Conservation (phyloP, 2,797 vertebrate species). For the Anabacerthia variegaticeps region DNA sequence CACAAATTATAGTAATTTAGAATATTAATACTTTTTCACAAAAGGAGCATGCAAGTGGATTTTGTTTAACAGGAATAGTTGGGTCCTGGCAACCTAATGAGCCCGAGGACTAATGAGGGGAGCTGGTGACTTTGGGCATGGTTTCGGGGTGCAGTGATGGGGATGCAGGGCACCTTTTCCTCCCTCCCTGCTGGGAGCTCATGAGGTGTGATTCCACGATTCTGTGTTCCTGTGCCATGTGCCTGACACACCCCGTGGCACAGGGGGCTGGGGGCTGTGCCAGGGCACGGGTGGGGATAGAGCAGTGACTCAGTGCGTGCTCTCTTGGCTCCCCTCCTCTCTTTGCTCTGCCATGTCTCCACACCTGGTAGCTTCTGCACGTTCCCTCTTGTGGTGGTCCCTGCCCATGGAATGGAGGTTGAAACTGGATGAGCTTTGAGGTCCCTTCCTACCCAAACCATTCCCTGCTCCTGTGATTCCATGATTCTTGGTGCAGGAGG, state of each 20-base stretch:
- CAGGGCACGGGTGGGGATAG: too few relatives aligned
- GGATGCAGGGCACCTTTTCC: neutral
- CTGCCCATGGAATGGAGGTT: neutral
- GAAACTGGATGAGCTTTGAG: neutral
- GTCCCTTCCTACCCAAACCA: neutral
- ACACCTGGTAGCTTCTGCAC: too few relatives aligned
- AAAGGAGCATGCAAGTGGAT: neutral
- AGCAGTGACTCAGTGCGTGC: too few relatives aligned
- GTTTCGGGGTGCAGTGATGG: neutral
- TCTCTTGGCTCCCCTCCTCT: too few relatives aligned
- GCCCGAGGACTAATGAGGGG: neutral
- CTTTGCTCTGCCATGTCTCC: too few relatives aligned
- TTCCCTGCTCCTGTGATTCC: neutral
- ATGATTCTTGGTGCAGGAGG: neutral
- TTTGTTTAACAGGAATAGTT: neutral
- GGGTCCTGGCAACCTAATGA: neutral
- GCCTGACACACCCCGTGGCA: too few relatives aligned
- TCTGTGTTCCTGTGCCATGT: neutral
- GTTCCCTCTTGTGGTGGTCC: neutral
- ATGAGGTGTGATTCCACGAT: neutral
- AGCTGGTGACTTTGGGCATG: neutral
- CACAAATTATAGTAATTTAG: constrained; percentile 42
- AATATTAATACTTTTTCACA: neutral
- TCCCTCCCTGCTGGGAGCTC: neutral
- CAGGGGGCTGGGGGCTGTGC: too few relatives aligned